Base-by-base conservation (phyloP, 2,888 invertebrate genomes). In the Diaphora mendica region DNA sequence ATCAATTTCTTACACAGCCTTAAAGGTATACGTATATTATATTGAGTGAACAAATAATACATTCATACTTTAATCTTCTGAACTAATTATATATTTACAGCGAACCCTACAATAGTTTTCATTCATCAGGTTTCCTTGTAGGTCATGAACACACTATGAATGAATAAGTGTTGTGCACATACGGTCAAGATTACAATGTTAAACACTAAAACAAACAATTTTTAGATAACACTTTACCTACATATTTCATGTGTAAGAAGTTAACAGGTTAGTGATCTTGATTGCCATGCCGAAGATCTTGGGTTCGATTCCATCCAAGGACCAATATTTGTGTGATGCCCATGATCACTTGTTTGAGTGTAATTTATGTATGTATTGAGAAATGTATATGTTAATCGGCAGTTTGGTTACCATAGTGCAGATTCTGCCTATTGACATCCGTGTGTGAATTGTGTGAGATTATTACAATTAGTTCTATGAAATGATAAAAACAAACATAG, bases 161-260 rank as follows among this genome's bases (percentile, higher is more conserved):
- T 62, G 62, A 62, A 30, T 15, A 15, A 62, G 62, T 62, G 62
- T 62, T 62, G 62, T 17, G 15, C 30, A 17, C 17, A 15, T 26
- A 59, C 26, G 59, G 59, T 30, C 59, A 62, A 62, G 62, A 62
- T 62, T 62, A 62, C 62, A 17, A 62, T 62, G 26, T 17, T 62
- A 62, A 62, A 30, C 30, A 62, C 17, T 62, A 17, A 30, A 62
- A 62, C 62, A 62, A 30, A 62, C 26, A 17, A 4, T 62, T 26
- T 23, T 62, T 62, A 59, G 30, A 26, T 62, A 62, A 62, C 62
- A 30, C 30, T 62, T 62, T 30, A 30, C 17, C 30, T 30, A 62
- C 30, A 30, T 17, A 17, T 17, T 5, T 62, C 17, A 7, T 62
- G 30, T 17, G 62, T 62, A 62, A 30, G 1, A 62, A 62, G 30